Conservation (phyloP, 2,113 vertebrate species). For the Mesitornis unicolor region DNA sequence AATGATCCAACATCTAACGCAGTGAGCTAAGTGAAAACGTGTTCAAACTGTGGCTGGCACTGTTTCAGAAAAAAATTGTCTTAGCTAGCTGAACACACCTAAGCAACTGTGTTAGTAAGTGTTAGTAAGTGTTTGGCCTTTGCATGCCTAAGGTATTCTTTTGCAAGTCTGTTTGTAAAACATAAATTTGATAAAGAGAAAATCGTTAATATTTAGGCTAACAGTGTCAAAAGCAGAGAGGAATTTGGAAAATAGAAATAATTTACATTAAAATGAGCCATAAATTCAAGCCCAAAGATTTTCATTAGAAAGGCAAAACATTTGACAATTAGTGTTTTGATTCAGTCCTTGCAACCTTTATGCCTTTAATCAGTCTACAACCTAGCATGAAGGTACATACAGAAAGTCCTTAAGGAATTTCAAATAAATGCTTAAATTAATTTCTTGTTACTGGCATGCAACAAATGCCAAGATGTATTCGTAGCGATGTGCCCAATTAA, state of each 20-base stretch:
- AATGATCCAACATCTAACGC: background rate
- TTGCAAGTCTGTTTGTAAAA: background rate
- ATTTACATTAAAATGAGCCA: background rate
- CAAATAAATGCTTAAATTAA: conserved; percentile 28
- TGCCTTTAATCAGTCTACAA: background rate
- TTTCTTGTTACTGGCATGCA: background rate
- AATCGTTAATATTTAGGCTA: background rate
- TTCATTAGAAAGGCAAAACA: background rate
- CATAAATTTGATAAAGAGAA: background rate
- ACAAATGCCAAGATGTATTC: conserved; percentile 27
- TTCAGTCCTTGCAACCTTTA: background rate
- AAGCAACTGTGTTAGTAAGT: background rate
- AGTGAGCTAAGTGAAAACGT: background rate
- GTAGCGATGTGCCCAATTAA: background rate
- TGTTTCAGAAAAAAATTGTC: background rate
- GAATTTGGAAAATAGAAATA: background rate
- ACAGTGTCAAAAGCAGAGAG: background rate
- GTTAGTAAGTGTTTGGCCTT: background rate
- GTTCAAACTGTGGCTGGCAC: background rate
- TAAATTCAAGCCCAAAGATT: background rate
- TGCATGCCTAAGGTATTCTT: background rate
- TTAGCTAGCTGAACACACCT: background rate
- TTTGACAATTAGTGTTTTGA: background rate
- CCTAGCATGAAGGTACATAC: background rate
- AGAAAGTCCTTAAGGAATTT: conserved; percentile 8